phyloP scores from a whole-genome alignment of 2,888 invertebrate species.

The Tetragonisca angustula region DNA sequence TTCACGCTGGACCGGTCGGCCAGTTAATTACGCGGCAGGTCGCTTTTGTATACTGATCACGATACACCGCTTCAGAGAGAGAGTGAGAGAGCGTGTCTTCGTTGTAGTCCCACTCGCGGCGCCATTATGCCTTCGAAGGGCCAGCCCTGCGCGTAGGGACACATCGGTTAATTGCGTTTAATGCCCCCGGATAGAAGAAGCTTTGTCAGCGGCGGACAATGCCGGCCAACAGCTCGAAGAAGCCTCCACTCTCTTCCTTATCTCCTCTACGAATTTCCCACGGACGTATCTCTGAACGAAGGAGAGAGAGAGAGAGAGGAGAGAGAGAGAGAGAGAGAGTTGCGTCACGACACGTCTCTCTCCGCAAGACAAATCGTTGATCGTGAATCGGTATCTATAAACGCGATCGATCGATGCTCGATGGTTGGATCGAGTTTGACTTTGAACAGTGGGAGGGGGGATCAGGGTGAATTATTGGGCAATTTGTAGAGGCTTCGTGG shows the following conservation, averaged over 20 bases:
- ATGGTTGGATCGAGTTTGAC: neutral
- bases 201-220: conserved; percentile 68
- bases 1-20: conserved; percentile 25
- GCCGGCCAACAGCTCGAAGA: conserved; percentile 35
- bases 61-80: conserved; percentile 32
- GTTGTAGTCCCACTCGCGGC: neutral
- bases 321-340: neutral
- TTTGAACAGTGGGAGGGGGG: neutral
- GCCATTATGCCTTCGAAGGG: conserved; percentile 49
- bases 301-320: neutral
- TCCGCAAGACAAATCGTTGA: conserved; percentile 2
- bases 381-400: neutral
- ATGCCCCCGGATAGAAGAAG: conserved; percentile 60
- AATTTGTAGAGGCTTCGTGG: conserved; percentile 12
- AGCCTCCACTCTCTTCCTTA: conserved; percentile 31
- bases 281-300: conserved; percentile 33
- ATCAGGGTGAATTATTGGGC: conserved; percentile 6
- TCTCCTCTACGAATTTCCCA: conserved; percentile 56
- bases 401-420: conserved; percentile 4
- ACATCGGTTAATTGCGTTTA: conserved; percentile 68
- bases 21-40: conserved; percentile 54
- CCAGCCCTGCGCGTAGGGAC: conserved; percentile 44
- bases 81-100: conserved; percentile 26
- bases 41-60: conserved; percentile 65
- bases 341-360: neutral